Evolutionary conservation across 2,797 vertebrate genomes (phyloP).

Genomic region (Hoplostethus mediterraneus): DNA sequence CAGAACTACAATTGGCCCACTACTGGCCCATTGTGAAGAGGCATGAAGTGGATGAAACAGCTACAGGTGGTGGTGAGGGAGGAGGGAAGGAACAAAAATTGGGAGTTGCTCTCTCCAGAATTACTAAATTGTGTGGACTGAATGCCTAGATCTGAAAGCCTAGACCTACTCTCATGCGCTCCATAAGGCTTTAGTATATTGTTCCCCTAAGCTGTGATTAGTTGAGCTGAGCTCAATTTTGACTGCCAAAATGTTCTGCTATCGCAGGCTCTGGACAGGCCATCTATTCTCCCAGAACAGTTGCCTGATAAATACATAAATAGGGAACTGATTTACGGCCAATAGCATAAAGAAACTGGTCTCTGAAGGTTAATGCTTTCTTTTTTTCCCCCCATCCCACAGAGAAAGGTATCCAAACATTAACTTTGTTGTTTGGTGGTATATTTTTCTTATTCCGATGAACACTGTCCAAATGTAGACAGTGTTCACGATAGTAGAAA

Average conservation of each 20-base stretch:
- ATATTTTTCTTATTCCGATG: too few species aligned
- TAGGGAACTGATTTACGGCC: too few species aligned
- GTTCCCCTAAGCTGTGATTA: neutral
- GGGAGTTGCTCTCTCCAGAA: constrained; percentile 11
- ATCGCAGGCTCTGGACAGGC: too few species aligned
- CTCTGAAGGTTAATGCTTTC: too few species aligned
- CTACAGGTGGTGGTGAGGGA: constrained; percentile 3
- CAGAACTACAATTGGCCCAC: constrained; percentile 41
- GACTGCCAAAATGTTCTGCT: neutral
- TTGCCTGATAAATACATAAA: too few species aligned
- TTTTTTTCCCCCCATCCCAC: too few species aligned
- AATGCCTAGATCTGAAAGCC: neutral
- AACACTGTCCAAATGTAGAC: too few species aligned
- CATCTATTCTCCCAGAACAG: too few species aligned
- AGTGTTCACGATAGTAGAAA: too few species aligned
- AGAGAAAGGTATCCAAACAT: too few species aligned
- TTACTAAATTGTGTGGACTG: constrained; percentile 21
- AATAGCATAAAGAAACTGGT: too few species aligned
- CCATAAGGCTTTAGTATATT: constrained; percentile 13
- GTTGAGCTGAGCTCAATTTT: neutral
- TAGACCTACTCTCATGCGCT: constrained; percentile 4
- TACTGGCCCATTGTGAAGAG: constrained; percentile 29
- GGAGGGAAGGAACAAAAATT: constrained; percentile 10
- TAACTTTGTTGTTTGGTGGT: too few species aligned
- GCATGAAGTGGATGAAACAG: constrained; percentile 24